Base-by-base conservation (phyloP, 2,888 invertebrate species). In the Melinopterus prodromus region DNA sequence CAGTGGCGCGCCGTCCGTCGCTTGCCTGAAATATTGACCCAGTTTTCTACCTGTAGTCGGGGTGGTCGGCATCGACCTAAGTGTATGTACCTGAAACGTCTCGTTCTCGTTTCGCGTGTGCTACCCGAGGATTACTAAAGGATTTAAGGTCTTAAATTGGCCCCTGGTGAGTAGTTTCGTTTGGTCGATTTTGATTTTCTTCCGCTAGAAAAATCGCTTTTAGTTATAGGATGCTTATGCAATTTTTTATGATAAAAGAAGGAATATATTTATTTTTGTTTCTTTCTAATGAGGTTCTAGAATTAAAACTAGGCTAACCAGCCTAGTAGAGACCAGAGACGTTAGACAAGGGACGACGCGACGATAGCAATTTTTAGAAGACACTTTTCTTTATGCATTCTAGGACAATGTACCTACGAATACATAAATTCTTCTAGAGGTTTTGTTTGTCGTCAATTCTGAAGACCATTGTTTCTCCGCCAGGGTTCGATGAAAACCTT, bases 21-120 rank as follows among this genome's bases (percentile, higher is more conserved):
- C 2, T 12, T 36, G 69, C 72, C 70, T 36, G 77, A 76, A 77
- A 77, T 80, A 80, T 80, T 80, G 77, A 77, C 79, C 79, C 79
- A 72, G 36, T 77, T 69, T 77, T 74, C 74, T 69, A 71, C 53
- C 53, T 78, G 70, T 72, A 77, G 70, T 37, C 53, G 53, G 53
- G 53, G 53, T 53, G 53, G 53, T 12, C 53, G 53, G 53, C 53
- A 53, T 53, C 53, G 53, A 53, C 53, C 53, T 53, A n/a, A n/a
- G n/a, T n/a, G n/a, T n/a, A 53, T 53, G 53, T 53, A 53, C 53
- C 53, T 53, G 7, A 53, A 53, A 53, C 53, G 53, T 53, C 9
- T 53, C 53, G 53, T 53, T 53, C 53, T 7, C 53, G 12, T 9
- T 53, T 53, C 53, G 53, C 53, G 53, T 53, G 53, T 53, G 7